phyloP scores from a whole-genome alignment of 2,888 invertebrate genomes.

The Keiferia lycopersicella region DNA sequence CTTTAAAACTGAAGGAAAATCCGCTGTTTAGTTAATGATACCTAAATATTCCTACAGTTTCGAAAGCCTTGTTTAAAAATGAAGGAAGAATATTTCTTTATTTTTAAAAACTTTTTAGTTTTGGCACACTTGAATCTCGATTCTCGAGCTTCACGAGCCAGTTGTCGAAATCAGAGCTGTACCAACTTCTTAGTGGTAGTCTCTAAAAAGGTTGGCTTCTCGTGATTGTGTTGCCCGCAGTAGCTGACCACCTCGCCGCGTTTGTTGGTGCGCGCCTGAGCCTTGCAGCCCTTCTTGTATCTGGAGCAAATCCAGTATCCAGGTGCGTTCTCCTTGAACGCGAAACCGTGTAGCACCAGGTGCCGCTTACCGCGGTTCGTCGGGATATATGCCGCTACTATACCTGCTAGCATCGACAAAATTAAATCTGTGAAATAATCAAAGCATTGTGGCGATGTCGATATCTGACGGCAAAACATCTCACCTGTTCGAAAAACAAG shows the following conservation, averaged over 20 bases:
- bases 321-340: constrained; percentile 47
- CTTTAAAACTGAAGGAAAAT: no score
- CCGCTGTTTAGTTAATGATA: no score
- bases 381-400: constrained; percentile 54
- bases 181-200: constrained; percentile 58
- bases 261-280: constrained; percentile 60
- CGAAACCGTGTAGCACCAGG: constrained; percentile 59
- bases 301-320: constrained; percentile 59
- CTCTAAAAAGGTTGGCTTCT: constrained; percentile 58
- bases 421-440: no score
- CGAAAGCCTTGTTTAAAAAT: no score
- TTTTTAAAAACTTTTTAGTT: no score
- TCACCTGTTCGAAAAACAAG: no score
- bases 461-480: no score
- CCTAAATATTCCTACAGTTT: no score
- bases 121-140: no score
- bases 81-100: no score
- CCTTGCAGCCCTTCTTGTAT: constrained; percentile 49
- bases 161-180: constrained; percentile 36
- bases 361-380: constrained; percentile 57
- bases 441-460: no score
- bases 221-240: constrained; percentile 58
- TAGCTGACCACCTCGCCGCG: constrained; percentile 53
- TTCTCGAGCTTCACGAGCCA: no score
- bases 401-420: not conserved